phyloP scores from a whole-genome alignment of 2,888 invertebrate species.

The Alviniconcha strummeri region DNA sequence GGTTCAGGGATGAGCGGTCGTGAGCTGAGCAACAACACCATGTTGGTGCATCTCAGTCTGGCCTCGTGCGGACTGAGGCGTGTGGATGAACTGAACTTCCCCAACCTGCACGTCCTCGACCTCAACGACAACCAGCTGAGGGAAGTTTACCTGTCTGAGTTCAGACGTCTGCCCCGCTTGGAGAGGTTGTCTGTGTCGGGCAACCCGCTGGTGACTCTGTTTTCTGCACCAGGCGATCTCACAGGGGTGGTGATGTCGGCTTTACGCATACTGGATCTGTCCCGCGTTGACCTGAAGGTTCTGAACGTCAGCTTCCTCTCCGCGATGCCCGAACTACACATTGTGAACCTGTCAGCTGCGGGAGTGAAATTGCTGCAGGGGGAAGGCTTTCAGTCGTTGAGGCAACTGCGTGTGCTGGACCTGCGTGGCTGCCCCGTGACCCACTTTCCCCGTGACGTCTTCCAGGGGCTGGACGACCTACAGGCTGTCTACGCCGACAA shows the following conservation, averaged over 20 bases:
- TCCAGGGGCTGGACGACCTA: neutral
- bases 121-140: neutral
- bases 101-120: neutral
- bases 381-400: neutral
- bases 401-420: neutral
- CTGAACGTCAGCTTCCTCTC: no score
- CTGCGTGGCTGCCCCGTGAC: neutral
- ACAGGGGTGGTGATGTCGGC: no score
- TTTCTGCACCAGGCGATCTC: no score
- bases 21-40: neutral
- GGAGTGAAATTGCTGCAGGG: no score
- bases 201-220: no score
- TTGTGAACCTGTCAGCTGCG: no score
- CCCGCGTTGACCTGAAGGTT: no score
- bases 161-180: no score
- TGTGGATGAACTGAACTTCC: neutral
- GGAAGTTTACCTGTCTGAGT: no score
- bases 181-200: no score
- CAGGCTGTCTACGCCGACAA: neutral
- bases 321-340: no score
- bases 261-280: no score
- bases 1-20: neutral
- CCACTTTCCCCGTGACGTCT: neutral
- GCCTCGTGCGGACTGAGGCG: neutral
- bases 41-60: slow-evolving; percentile 5